These are phyloP conservation scores for Centropus bengalensis DNA, from an alignment of 2,113 vertebrate species.

Conservation along the genomic window DNA sequence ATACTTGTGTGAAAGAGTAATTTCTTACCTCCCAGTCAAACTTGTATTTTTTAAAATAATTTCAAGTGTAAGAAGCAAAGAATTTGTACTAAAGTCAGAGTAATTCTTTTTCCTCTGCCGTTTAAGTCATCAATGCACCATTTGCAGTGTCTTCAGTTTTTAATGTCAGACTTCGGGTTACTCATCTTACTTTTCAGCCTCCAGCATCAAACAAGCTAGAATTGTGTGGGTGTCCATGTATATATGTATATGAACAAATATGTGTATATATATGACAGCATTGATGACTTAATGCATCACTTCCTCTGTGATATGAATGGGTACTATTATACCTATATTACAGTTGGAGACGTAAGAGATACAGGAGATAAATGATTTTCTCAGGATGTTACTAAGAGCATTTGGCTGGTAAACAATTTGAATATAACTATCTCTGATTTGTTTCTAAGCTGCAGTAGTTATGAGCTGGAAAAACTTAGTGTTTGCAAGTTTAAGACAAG, in stretches of 20 bases:
- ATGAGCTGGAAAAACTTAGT: not conserved
- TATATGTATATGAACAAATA: not conserved
- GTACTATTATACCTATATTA: fast-evolving
- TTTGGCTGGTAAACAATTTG: not conserved
- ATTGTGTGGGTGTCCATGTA: not conserved
- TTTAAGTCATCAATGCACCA: too few relatives aligned
- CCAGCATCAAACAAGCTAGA: not conserved
- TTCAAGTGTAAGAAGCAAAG: not conserved
- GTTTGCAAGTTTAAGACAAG: not conserved
- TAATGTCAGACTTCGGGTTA: not conserved
- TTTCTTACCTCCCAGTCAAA: not conserved
- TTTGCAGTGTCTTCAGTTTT: not conserved
- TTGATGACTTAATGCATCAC: not conserved
- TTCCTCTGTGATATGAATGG: too few relatives aligned
- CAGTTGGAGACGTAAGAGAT: not conserved
- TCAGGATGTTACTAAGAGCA: not conserved
- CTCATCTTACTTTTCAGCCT: not conserved
- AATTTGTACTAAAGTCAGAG: not conserved
- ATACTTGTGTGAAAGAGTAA: not conserved
- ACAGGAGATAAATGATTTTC: not conserved
- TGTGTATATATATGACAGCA: not conserved
- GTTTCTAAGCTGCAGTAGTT: not conserved
- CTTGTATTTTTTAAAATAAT: not conserved
- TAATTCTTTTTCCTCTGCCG: not conserved
- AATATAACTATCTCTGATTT: not conserved